phyloP scores from a whole-genome alignment of 2,797 vertebrate species.

The Malacoctenus gilli region DNA sequence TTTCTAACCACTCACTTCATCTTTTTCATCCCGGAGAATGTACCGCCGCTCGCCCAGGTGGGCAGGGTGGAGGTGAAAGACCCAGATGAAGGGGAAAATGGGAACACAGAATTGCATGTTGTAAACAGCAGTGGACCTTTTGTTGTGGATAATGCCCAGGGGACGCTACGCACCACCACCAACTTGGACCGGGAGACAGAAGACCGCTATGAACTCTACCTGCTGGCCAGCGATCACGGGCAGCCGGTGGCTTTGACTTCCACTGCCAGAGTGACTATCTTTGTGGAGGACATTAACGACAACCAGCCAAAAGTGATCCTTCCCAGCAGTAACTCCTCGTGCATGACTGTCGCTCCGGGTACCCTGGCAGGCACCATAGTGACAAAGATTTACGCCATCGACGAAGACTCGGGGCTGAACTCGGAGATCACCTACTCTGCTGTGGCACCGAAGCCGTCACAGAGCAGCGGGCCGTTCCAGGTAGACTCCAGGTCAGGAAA shows the following conservation, averaged over 20 bases:
- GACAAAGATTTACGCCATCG: conserved; percentile 81
- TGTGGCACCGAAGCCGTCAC: conserved; percentile 46
- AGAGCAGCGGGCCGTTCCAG: conserved; percentile 70
- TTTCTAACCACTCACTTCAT: conserved; percentile 79
- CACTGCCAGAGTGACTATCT: conserved; percentile 77
- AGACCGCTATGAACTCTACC: conserved; percentile 77
- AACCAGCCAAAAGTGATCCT: conserved; percentile 83
- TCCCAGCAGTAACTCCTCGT: conserved; percentile 83
- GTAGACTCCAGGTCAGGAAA: conserved; percentile 80
- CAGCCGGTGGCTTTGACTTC: conserved; percentile 71
- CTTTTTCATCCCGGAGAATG: conserved; percentile 83
- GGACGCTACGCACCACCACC: conserved; percentile 70
- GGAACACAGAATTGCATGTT: conserved; percentile 71
- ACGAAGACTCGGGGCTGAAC: conserved; percentile 82
- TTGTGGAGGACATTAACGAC: conserved; percentile 85
- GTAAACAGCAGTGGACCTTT: conserved; percentile 73
- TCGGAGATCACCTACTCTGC: conserved; percentile 81
- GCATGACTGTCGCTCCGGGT: conserved; percentile 73
- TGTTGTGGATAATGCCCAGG: conserved; percentile 70
- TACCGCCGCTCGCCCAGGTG: conserved; percentile 65
- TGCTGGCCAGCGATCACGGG: conserved; percentile 78
- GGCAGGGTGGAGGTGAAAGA: conserved; percentile 78
- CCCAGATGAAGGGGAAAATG: conserved; percentile 78
- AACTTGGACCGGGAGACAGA: conserved; percentile 78
- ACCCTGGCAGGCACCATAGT: conserved; percentile 73